Base-by-base conservation (phyloP, 2,797 vertebrate genomes). In the Rhadinocentrus ornatus region DNA sequence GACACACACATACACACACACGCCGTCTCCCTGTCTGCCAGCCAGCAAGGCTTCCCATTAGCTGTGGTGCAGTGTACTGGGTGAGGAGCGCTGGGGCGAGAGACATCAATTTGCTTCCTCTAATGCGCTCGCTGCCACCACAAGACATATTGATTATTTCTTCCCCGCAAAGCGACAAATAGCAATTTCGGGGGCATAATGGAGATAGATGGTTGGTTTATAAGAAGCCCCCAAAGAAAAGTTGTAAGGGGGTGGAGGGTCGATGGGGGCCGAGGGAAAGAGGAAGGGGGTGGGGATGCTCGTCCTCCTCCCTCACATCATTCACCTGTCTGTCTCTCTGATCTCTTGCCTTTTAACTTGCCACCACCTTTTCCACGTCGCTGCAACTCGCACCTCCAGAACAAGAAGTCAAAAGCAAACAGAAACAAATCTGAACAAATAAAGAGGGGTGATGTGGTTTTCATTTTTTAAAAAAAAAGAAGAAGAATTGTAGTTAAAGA, bases 71-170 rank as follows among this genome's bases (percentile, higher is more conserved):
- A 88, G 89, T 87, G 92, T 86, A 85, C 88, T 75, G 90, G 87
- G 86, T 88, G 88, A 90, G 88, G 88, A 82, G 91, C 89, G 86
- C 85, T 91, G 87, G 91, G 91, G 91, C 89, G 92, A 93, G 88
- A 91, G 89, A 92, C 91, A 93, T 93, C 92, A 93, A 93, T 93
- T 93, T 94, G 92, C 92, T 93, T 91, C 89, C 88, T 93, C 92
- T 93, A 94, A 93, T 93, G 92, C 91, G 88, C 89, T 90, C 82
- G 88, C 91, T 93, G 92, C 93, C 91, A 91, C 92, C 93, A 91
- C 92, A 93, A 92, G 93, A 94, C 92, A 92, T 93, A 93, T 93
- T 94, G 93, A 94, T 94, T 94, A 94, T 94, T 94, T 93, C 91
- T 93, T 90, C 91, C 91, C 92, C 83, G 88, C 91, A 93, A 93